Evolutionary conservation across 2,888 invertebrate species (phyloP), one percentile per base, ranked within the genome.

Genomic region (Thera britannica): DNA sequence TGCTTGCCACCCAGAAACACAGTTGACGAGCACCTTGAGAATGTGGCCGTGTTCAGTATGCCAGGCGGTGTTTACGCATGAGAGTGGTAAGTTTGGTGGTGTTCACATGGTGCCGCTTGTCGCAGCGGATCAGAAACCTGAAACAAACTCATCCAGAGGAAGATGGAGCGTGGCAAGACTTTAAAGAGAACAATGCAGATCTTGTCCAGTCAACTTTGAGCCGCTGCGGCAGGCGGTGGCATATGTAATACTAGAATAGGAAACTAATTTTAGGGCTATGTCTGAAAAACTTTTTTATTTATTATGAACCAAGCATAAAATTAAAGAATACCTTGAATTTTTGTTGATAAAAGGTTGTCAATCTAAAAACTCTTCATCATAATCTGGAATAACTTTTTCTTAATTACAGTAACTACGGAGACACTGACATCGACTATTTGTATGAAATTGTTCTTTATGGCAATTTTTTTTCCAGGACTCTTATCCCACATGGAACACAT

Each of bases 41-140:
- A 98, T 98, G 98, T 98, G 98, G 98, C 98, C 98, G 66, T 98
- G 98, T 92, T 98, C 98, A 75, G 98, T 98, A 74, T 98, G 98
- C 88, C 98, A 98, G 92, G 98, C 98, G 67, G 98, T 98, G 76
- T 98, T 98, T 90, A 98, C 98, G 59, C 98, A 98, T 89, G 98
- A 98, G 94, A 97, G 97, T 92, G 98, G 98, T 98, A 94, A 73
- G 75, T 71, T 11, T 3, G 9, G 52, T 64, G 12, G 63, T 70
- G 70, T 35, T 8, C 3, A 9, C 23, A 36, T 5, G 23, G 64
- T 46, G 65, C 66, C 70, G 62, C 63, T 64, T 34, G 49, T 49
- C 12, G 12, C 44, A 44, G 44, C 44, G 44, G 38, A 1, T 3
- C 38, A 6, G 38, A 0, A 38, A 38, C 38, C 38, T 38, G 38